Conservation (phyloP, 2,113 vertebrate species). For the Zosterops hypoxanthus region DNA sequence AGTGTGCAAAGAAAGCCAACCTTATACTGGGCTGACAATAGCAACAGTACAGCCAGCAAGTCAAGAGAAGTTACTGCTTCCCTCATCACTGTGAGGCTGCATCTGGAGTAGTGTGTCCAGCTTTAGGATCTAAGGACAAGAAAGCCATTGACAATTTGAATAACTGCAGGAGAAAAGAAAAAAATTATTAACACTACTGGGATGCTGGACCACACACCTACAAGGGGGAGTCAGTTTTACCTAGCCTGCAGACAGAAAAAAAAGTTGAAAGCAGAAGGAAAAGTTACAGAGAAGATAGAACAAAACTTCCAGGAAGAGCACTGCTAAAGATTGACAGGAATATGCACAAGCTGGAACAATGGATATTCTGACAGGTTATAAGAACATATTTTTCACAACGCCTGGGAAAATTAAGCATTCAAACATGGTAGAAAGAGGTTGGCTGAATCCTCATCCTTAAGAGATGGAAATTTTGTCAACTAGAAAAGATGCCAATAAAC, state of each 20-base stretch:
- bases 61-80: neutral
- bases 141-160: neutral
- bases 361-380: neutral
- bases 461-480: neutral
- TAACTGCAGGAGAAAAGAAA: neutral
- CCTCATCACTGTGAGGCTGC: neutral
- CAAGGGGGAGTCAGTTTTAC: neutral
- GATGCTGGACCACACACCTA: neutral
- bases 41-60: neutral
- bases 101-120: neutral
- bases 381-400: neutral
- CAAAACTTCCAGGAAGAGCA: neutral
- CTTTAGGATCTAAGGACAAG: neutral
- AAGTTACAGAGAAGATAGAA: neutral
- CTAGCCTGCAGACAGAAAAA: neutral
- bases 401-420: neutral
- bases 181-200: neutral
- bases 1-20: neutral
- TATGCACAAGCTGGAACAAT: neutral
- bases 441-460: neutral
- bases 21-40: neutral
- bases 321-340: neutral
- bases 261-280: neutral
- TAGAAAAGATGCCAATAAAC: neutral
- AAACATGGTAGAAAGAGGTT: neutral